A percentile compares a stretch with the other conserved stretches of the same genome.
Evolutionary conservation across 2,888 invertebrate species (phyloP).

Genomic region (Phyto melanocephala): DNA sequence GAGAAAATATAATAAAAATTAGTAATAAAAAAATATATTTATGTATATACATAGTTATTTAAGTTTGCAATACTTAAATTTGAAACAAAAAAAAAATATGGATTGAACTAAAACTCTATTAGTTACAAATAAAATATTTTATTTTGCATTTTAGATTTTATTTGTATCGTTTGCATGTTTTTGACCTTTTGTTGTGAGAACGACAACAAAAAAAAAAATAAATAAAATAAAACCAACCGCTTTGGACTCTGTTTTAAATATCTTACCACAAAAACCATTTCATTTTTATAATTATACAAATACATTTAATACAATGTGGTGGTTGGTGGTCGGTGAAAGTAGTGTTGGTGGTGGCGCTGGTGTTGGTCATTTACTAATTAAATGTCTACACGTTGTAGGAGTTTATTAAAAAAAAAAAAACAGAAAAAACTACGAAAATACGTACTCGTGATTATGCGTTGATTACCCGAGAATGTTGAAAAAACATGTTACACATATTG

Average conservation of each 20-base stretch:
- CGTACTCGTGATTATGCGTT: not conserved
- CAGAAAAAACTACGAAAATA: not conserved
- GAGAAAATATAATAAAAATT: not conserved
- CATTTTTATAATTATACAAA: slow-evolving; percentile 18
- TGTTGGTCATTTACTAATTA: slow-evolving; percentile 26
- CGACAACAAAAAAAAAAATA: too few species aligned
- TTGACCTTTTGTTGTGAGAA: not conserved
- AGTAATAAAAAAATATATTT: too few species aligned
- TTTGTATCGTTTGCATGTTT: not conserved
- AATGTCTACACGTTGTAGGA: not conserved
- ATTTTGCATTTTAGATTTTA: not conserved
- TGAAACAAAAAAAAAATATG: not conserved
- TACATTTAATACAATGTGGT: slow-evolving; percentile 33
- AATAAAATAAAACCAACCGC: slow-evolving; percentile 39
- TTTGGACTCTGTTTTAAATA: slow-evolving; percentile 60
- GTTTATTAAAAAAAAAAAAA: not conserved
- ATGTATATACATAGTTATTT: not conserved
- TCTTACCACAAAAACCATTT: slow-evolving; percentile 53
- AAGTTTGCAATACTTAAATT: not conserved
- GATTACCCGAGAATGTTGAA: not conserved
- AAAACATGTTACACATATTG: slow-evolving; percentile 11
- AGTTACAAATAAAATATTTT: not conserved
- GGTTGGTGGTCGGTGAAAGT: slow-evolving; percentile 1
- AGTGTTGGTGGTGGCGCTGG: slow-evolving; percentile 19
- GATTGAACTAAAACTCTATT: slow-evolving; percentile 51